phyloP scores from a whole-genome alignment of 1,140 invertebrate genomes.

The Halictus rubicundus region DNA sequence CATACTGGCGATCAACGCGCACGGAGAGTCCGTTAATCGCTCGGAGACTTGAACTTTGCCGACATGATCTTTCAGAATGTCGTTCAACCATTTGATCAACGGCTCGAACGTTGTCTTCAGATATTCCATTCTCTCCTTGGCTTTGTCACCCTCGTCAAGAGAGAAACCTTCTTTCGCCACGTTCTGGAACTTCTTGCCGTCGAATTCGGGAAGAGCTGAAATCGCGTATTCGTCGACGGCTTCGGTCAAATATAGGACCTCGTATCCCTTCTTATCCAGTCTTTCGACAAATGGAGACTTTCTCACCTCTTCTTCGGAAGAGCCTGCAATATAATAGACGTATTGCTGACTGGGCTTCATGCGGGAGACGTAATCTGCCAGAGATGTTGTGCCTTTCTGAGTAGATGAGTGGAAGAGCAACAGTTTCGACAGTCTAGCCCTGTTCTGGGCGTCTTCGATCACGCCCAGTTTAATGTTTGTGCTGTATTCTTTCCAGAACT shows the following conservation, averaged over 20 bases:
- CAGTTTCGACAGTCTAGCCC: constrained; percentile 96
- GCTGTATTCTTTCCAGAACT: constrained; percentile 99
- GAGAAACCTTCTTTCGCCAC: constrained; percentile 99
- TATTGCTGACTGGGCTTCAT: constrained; percentile 99
- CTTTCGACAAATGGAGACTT: constrained; percentile 98
- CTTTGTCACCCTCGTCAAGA: constrained; percentile 90
- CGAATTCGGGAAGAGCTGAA: constrained; percentile 98
- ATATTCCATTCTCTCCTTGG: constrained; percentile 91
- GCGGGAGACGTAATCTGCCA: constrained; percentile 94
- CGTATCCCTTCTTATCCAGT: constrained; percentile 95
- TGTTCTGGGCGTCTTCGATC: constrained; percentile 98
- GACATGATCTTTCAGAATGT: constrained; percentile 92
- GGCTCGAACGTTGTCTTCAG: constrained; percentile 93
- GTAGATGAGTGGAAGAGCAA: constrained; percentile 95
- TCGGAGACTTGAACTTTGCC: constrained; percentile 93
- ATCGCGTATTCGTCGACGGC: constrained; percentile 99
- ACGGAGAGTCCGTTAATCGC: constrained; percentile 94
- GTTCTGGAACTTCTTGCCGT: constrained; percentile 99
- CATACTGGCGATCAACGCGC: constrained; percentile 97
- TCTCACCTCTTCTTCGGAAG: constrained; percentile 92
- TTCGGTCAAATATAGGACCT: constrained; percentile 97
- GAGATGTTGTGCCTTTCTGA: constrained; percentile 84
- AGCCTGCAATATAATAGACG: constrained; percentile 98
- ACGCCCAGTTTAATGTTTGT: constrained; percentile 99
- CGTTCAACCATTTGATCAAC: constrained; percentile 94